Conservation (phyloP, 2,113 vertebrate species). For the Anhinga rufa region DNA sequence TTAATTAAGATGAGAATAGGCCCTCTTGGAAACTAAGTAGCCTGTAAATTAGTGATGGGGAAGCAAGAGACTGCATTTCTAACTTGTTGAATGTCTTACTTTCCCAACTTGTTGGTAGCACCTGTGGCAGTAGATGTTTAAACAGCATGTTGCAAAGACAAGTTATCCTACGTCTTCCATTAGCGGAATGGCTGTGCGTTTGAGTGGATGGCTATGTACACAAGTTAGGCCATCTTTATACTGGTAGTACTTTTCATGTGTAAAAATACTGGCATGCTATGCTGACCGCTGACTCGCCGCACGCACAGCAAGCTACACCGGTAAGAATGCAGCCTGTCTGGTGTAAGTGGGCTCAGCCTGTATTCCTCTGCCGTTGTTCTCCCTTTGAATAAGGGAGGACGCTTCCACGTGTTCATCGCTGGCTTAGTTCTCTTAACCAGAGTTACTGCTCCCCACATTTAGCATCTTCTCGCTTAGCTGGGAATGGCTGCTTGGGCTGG, state of each 20-base stretch:
- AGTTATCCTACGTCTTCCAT: not conserved
- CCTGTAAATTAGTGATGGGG: not conserved
- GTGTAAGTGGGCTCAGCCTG: not conserved
- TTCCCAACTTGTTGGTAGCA: not conserved
- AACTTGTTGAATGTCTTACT: not conserved
- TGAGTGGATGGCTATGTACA: not conserved
- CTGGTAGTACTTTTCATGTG: not conserved
- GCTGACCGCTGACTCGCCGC: accelerated
- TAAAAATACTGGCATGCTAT: not conserved
- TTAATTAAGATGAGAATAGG: not conserved
- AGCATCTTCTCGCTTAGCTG: not conserved
- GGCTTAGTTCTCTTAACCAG: not conserved
- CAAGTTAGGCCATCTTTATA: not conserved
- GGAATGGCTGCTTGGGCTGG: not conserved
- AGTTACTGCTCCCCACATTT: not conserved
- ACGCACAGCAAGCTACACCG: not conserved
- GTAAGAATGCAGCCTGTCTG: not conserved
- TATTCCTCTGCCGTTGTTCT: not conserved
- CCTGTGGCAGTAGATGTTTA: not conserved
- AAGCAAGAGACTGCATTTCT: not conserved
- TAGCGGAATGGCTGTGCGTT: not conserved
- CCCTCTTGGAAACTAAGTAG: not conserved
- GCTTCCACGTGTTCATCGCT: accelerated
- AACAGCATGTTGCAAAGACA: not conserved
- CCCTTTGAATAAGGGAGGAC: not conserved